Conservation (phyloP, 2,888 invertebrate species). For the Exocentrus adspersus region DNA sequence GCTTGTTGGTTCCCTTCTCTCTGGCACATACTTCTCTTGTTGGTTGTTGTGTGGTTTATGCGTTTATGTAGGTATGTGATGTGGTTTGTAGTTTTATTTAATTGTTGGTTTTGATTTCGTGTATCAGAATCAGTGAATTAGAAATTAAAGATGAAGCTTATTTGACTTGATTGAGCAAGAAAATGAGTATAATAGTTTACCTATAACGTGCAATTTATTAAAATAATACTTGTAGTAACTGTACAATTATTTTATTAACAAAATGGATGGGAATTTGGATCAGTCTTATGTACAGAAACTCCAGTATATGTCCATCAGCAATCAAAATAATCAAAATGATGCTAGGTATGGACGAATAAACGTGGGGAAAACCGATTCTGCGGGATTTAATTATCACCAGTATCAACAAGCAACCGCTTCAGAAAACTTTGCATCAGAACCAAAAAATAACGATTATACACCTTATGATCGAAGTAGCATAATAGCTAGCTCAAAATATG, state of each 20-base stretch:
- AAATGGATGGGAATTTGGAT: slow-evolving; percentile 37
- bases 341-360: slow-evolving; percentile 60
- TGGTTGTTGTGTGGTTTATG: too few relatives aligned
- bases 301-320: slow-evolving; percentile 57
- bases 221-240: too few relatives aligned
- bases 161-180: too few relatives aligned
- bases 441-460: slow-evolving; percentile 64
- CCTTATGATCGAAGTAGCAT: slow-evolving; percentile 78
- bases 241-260: slow-evolving; percentile 3
- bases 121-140: too few relatives aligned
- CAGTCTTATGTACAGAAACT: slow-evolving; percentile 57
- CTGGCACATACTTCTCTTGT: too few relatives aligned
- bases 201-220: too few relatives aligned
- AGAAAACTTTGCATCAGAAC: slow-evolving; percentile 72
- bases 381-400: slow-evolving; percentile 59
- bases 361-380: slow-evolving; percentile 54
- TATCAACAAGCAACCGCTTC: slow-evolving; percentile 72
- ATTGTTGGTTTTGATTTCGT: too few relatives aligned
- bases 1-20: too few relatives aligned
- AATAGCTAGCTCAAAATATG: slow-evolving; percentile 81
- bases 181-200: too few relatives aligned
- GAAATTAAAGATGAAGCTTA: too few relatives aligned
- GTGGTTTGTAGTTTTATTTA: too few relatives aligned
- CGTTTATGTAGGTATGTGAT: too few relatives aligned
- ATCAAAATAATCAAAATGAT: slow-evolving; percentile 53